Evolutionary conservation across 1,140 invertebrate genomes (phyloP).

Genomic region (Chionoecetes opilio): DNA sequence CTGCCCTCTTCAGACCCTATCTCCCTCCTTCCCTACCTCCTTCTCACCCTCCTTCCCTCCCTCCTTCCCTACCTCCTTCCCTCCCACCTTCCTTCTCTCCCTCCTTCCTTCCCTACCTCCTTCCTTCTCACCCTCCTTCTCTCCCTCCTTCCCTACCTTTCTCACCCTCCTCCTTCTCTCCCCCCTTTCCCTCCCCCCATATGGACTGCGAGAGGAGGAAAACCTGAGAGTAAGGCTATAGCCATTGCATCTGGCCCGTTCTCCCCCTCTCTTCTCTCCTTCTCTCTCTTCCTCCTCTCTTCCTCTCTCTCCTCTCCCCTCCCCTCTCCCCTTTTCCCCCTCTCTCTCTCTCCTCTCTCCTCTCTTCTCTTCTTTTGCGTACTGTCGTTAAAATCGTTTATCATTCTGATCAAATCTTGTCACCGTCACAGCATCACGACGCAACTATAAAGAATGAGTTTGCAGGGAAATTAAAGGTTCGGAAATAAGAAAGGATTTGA

Average conservation of each 20-base stretch:
- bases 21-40: not conserved
- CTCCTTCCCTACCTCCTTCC: not conserved
- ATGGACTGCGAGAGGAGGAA: not conserved
- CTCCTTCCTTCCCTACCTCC: too few relatives aligned
- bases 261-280: slow-evolving; percentile 13
- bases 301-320: too few relatives aligned
- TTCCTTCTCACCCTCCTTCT: not conserved
- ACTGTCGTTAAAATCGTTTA: too few relatives aligned
- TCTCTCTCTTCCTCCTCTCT: not conserved
- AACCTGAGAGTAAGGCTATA: not conserved
- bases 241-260: not conserved
- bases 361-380: too few relatives aligned
- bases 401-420: too few relatives aligned
- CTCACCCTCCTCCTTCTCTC: not conserved
- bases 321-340: not conserved
- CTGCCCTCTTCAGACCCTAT: too few relatives aligned
- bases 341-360: not conserved
- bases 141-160: not conserved
- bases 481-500: too few relatives aligned
- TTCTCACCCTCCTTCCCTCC: too few relatives aligned
- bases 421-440: too few relatives aligned
- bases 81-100: too few relatives aligned
- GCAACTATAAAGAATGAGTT: too few relatives aligned
- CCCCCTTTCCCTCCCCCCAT: not conserved
- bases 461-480: too few relatives aligned